A percentile compares a stretch with the other conserved stretches of the same genome.
Conservation (phyloP, 2,888 invertebrate species). For the Craniophora ligustri region DNA sequence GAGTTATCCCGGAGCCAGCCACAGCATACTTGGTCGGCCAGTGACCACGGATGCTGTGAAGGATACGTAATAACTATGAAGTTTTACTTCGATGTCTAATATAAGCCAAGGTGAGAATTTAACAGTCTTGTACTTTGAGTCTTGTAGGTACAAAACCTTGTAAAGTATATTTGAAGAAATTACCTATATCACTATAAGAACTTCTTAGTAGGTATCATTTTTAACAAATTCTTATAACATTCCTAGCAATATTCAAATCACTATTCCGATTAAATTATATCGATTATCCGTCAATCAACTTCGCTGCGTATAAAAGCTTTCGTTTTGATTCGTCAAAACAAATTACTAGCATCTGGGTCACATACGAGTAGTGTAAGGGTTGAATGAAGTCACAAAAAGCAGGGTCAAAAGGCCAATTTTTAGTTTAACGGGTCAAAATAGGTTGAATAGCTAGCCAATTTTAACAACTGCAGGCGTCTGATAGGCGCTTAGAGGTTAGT, state of each 20-base stretch:
- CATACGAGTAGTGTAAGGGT: slow-evolving; percentile 27
- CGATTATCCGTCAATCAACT: slow-evolving; percentile 51
- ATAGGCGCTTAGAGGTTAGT: neutral
- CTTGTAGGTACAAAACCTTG: too few species aligned
- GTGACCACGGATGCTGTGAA: too few species aligned
- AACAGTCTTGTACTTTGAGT: too few species aligned
- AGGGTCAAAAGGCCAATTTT: slow-evolving; percentile 21
- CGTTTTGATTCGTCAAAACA: slow-evolving; percentile 63
- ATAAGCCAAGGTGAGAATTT: too few species aligned
- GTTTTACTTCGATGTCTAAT: too few species aligned
- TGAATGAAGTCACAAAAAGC: slow-evolving; percentile 23
- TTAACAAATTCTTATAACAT: slow-evolving; percentile 3
- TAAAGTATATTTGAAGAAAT: too few species aligned
- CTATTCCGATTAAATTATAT: slow-evolving; percentile 51
- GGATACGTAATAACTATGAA: too few species aligned
- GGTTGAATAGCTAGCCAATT: slow-evolving; percentile 12
- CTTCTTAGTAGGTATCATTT: neutral
- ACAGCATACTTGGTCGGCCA: too few species aligned
- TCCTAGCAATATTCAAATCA: slow-evolving; percentile 16
- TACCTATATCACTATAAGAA: too few species aligned
- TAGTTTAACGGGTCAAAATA: slow-evolving; percentile 42
- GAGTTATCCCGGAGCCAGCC: too few species aligned
- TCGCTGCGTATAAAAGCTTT: slow-evolving; percentile 36
- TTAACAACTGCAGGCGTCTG: slow-evolving; percentile 11
- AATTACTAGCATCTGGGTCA: slow-evolving; percentile 59